Evolutionary conservation across 2,797 vertebrate species (phyloP), one percentile per base, ranked within the genome.

Genomic region (Manis crassicaudata): DNA sequence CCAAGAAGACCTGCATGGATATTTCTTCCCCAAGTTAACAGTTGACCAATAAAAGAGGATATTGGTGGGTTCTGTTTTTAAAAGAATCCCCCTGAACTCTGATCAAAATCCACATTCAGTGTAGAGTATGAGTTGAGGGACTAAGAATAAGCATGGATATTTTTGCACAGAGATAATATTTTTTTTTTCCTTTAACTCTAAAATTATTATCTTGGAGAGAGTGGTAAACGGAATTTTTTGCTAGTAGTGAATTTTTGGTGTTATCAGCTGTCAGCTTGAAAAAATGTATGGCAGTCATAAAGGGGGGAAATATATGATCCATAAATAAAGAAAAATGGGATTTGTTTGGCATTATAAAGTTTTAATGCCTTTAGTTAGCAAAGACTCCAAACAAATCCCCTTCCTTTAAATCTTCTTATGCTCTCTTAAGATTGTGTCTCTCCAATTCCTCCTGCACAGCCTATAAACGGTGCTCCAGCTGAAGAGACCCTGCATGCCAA

Each of bases 1-100:
- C 96, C 91, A 93, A 98, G 98, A 99, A 98, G 98, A 98, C 93
- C 96, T 97, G 95, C 94, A 97, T 98, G 98, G 98, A 99, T 97
- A 98, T 97, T 98, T 98, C 92, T 93, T 95, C 86, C 95, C 94
- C 79, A 90, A 96, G 54, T 92, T 85, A 88, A 81, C 20, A 82
- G 96, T 77, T 96, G 96, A 88, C 63, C 96, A 92, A 88, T 90
- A 93, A 88, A 82, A 97, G 75, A 43, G 18, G 67, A 83, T 76
- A 25, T 37, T 18, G 8, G 52, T 88, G 72, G 25, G 16, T 77
- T 83, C 37, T 35, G 8, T 56, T 87, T 88, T 92, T 92, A 56
- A 88, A 97, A 96, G 68, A 82, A 52, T 62, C 17, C 60, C 84
- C 37, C 27, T 77, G 46, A 72, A 85, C 79, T 89, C 11, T 83